Percentiles rank a stretch among this genome's conserved stretches.
Conservation (phyloP, 2,113 vertebrate species). For the Mobula hypostoma region DNA sequence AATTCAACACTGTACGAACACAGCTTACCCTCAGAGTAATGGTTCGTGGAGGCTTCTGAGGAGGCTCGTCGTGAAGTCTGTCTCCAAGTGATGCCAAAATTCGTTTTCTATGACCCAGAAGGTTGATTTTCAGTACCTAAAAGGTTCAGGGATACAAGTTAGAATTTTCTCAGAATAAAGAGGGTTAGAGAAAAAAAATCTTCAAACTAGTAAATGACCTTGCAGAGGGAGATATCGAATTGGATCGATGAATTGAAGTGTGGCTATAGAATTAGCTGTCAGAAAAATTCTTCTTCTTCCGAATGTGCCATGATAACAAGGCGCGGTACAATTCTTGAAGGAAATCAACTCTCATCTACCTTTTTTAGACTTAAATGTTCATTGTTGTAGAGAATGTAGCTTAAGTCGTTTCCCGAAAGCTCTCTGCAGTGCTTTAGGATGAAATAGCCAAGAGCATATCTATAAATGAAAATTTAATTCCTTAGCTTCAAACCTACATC, state of each 20-base stretch:
- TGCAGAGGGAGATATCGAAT: neutral
- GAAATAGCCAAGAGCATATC: conserved; percentile 8
- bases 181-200: conserved; percentile 27
- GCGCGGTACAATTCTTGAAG: neutral
- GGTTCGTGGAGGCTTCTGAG: conserved; percentile 88
- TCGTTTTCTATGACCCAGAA: conserved; percentile 90
- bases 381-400: neutral
- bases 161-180: conserved; percentile 39
- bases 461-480: conserved; percentile 30
- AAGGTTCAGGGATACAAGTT: conserved; percentile 43
- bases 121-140: conserved; percentile 89
- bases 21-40: conserved; percentile 85
- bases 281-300: conserved; percentile 4
- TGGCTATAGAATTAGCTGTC: neutral
- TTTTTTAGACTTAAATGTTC: neutral
- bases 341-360: neutral
- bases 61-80: conserved; percentile 87
- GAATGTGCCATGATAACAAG: neutral
- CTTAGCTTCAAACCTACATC: conserved; percentile 3
- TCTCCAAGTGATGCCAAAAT: conserved; percentile 90
- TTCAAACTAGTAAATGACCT: conserved; percentile 10
- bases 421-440: conserved; percentile 26
- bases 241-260: neutral
- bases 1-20: conserved; percentile 12
- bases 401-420: neutral